These are phyloP conservation scores for Argynnis bischoffii DNA, from an alignment of 2,888 invertebrate species.

Conservation along the genomic window DNA sequence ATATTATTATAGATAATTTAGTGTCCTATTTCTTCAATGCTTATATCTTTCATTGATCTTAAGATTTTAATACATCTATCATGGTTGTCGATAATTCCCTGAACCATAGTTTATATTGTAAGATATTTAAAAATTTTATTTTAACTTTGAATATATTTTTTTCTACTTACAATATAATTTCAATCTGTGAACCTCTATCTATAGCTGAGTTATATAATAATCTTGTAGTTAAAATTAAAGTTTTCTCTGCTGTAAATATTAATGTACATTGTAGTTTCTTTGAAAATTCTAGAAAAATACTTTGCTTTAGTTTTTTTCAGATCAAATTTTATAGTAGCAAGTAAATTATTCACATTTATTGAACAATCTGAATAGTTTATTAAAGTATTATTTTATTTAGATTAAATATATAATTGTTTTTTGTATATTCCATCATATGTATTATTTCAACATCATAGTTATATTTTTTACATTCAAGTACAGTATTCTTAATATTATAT, in stretches of 20 bases:
- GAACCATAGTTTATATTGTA: slow-evolving; percentile 45
- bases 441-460: slow-evolving; percentile 53
- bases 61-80: slow-evolving; percentile 83
- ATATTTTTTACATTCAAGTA: slow-evolving; percentile 58
- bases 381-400: background rate
- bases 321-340: slow-evolving; percentile 84
- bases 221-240: slow-evolving; percentile 86
- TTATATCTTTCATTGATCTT: slow-evolving; percentile 90
- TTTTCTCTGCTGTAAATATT: slow-evolving; percentile 88
- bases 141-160: background rate
- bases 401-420: slow-evolving; percentile 37
- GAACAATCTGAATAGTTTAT: background rate
- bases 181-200: slow-evolving; percentile 91
- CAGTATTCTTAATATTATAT: slow-evolving; percentile 31
- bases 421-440: slow-evolving; percentile 47
- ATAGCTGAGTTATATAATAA: slow-evolving; percentile 88
- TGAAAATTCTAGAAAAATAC: slow-evolving; percentile 84
- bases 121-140: background rate
- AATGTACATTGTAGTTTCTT: slow-evolving; percentile 83
- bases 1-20: slow-evolving; percentile 66
- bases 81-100: slow-evolving; percentile 88
- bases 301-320: slow-evolving; percentile 78
- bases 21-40: slow-evolving; percentile 87
- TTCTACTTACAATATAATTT: slow-evolving; percentile 85
- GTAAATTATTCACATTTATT: slow-evolving; percentile 43